Evolutionary conservation across 2,888 invertebrate species (phyloP), one percentile per base, ranked within the genome.

Genomic region (Chloromyia formosa): DNA sequence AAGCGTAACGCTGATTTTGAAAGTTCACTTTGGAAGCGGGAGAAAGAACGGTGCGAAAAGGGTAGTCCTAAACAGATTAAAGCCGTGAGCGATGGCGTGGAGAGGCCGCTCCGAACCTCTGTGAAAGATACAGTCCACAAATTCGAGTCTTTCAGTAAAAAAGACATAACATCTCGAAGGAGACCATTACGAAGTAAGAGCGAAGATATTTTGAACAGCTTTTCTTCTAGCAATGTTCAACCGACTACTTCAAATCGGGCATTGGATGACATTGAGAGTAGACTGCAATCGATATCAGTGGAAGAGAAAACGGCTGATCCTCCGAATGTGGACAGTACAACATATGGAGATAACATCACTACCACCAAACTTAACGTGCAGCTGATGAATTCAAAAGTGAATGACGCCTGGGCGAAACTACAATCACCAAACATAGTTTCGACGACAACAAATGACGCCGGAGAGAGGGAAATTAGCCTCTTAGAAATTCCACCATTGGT

Each of bases 121-220:
- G 77, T 78, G 20, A 75, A 73, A 56, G 78, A 78, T 45, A 73
- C 76, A 1, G 75, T 78, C 14, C 18, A 71, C 16, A 77, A 76
- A 69, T 75, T 78, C 54, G 78, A 78, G 71, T 73, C 53, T 12
- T 72, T 62, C 14, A 42, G 72, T 3, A 64, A 74, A 53, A 58
- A 68, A 23, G 64, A 23, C 49, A 66, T 49, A 40, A 40, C 22
- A 2, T 16, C 0, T 20, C 35, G 49, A 49, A 45, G 22, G 12
- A 45, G 1, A 20, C 22, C 66, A 5, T 18, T 66, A 4, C 16
- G 49, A 45, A 66, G 66, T 49, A 35, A 40, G 16, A 62, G 62
- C 16, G 62, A 35, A 1, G 40, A 62, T n/a, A 16, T 18, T 40
- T 22, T 66, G 12, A 49, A 12, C 10, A n/a, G 12, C 3, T 35